A percentile compares a stretch with the other conserved stretches of the same genome.
These are phyloP conservation scores for Passer montanus DNA, from an alignment of 2,113 vertebrate species.

Conservation along the genomic window DNA sequence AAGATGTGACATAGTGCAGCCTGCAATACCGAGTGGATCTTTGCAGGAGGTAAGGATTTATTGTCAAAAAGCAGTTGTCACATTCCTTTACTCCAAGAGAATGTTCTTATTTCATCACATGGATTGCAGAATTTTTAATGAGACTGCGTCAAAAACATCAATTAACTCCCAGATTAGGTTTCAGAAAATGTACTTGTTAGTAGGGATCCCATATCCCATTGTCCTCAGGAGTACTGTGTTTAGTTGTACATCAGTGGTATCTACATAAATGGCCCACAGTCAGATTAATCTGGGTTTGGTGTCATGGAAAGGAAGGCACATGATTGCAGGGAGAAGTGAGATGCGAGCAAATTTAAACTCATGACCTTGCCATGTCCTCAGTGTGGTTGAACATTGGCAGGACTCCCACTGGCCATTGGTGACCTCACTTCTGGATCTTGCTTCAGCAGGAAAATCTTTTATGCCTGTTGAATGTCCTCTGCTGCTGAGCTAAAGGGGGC, in stretches of 20 bases:
- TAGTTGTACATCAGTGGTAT: neutral
- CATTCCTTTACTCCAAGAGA: neutral
- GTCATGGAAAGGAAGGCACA: neutral
- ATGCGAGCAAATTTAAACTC: neutral
- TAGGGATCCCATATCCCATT: neutral
- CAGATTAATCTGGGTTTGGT: neutral
- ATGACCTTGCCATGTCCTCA: neutral
- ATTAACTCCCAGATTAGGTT: neutral
- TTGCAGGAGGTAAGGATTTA: conserved; percentile 83
- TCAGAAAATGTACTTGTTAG: neutral
- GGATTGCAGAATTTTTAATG: neutral
- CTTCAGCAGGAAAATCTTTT: neutral
- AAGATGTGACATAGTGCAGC: conserved; percentile 85
- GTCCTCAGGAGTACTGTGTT: neutral
- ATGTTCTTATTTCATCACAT: neutral
- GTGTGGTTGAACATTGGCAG: neutral
- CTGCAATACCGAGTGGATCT: conserved; percentile 74
- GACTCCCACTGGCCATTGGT: fast-evolving
- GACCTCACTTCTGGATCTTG: neutral
- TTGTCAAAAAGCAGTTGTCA: neutral
- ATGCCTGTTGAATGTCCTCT: neutral
- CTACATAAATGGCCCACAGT: neutral
- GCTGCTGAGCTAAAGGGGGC: neutral
- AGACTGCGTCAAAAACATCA: neutral
- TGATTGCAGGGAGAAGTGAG: neutral